phyloP scores from a whole-genome alignment of 2,113 vertebrate genomes.

The Brachyistius frenatus region DNA sequence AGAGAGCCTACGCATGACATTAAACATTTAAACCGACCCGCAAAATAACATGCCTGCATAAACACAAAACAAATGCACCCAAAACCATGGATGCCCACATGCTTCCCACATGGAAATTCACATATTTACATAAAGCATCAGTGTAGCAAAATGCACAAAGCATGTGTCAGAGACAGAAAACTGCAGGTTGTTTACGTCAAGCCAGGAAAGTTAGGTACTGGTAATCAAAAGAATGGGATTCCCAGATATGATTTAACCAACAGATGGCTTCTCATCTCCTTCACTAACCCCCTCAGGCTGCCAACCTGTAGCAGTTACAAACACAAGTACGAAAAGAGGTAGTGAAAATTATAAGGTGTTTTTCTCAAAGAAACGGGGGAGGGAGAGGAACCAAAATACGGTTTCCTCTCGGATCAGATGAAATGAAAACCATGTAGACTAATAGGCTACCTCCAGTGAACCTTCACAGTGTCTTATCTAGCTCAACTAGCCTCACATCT shows the following conservation, averaged over 20 bases:
- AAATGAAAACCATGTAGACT: background rate
- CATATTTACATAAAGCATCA: slow-evolving; percentile 12
- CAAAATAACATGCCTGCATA: slow-evolving; percentile 56
- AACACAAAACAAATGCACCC: slow-evolving; percentile 23
- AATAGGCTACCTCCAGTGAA: slow-evolving; percentile 31
- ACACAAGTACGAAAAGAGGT: background rate
- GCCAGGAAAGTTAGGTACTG: background rate
- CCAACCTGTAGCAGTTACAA: background rate
- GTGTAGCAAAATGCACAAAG: slow-evolving; percentile 11
- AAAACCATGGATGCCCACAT: slow-evolving; percentile 14
- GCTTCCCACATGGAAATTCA: slow-evolving; percentile 41
- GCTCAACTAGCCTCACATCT: slow-evolving; percentile 47
- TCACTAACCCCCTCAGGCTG: slow-evolving; percentile 16
- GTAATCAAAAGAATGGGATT: slow-evolving; percentile 13
- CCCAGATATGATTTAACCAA: slow-evolving; percentile 2
- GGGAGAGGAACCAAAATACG: slow-evolving; percentile 6
- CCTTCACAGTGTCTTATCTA: slow-evolving; percentile 43
- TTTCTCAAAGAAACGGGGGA: background rate
- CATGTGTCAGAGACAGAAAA: slow-evolving; percentile 2
- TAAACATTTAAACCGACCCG: slow-evolving; percentile 42
- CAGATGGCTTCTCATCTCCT: slow-evolving; percentile 37
- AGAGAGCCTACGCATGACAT: slow-evolving; percentile 20
- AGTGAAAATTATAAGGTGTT: background rate
- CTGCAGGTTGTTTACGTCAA: background rate
- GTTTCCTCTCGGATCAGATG: slow-evolving; percentile 5